These are phyloP conservation scores for Propithecus deckenii DNA, from an alignment of 2,797 vertebrate species.

Conservation along the genomic window DNA sequence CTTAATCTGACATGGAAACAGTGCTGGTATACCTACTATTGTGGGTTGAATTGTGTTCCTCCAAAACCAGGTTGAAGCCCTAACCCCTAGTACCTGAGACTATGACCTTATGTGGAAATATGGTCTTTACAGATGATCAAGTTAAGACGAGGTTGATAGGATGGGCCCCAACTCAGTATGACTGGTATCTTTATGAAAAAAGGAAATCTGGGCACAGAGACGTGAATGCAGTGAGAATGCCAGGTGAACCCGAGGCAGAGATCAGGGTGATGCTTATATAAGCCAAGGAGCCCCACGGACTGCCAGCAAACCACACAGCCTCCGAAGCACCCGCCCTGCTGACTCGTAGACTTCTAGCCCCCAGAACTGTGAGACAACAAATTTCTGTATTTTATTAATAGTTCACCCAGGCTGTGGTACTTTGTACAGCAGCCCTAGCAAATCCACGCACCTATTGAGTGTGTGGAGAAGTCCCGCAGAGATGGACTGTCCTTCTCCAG, in stretches of 20 bases:
- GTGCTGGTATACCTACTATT: background rate
- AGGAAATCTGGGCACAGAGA: background rate
- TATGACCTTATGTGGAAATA: background rate
- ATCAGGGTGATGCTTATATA: background rate
- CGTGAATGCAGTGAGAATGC: background rate
- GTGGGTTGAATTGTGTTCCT: background rate
- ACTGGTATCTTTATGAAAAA: background rate
- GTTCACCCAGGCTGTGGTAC: background rate
- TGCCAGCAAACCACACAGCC: background rate
- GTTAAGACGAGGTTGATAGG: background rate
- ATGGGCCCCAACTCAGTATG: background rate
- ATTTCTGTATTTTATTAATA: background rate
- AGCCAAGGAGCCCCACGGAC: background rate
- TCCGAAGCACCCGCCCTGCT: background rate
- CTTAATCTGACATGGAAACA: background rate
- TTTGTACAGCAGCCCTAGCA: background rate
- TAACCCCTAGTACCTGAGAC: background rate
- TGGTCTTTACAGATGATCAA: background rate
- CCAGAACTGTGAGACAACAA: background rate
- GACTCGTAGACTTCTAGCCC: background rate
- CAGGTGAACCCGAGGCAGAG: background rate
- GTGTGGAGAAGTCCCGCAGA: background rate
- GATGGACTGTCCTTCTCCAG: background rate
- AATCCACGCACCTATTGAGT: background rate
- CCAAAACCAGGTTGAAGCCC: background rate